These are phyloP conservation scores for Parauchenoglanis ngamensis DNA, from an alignment of 2,797 vertebrate species.

Conservation along the genomic window DNA sequence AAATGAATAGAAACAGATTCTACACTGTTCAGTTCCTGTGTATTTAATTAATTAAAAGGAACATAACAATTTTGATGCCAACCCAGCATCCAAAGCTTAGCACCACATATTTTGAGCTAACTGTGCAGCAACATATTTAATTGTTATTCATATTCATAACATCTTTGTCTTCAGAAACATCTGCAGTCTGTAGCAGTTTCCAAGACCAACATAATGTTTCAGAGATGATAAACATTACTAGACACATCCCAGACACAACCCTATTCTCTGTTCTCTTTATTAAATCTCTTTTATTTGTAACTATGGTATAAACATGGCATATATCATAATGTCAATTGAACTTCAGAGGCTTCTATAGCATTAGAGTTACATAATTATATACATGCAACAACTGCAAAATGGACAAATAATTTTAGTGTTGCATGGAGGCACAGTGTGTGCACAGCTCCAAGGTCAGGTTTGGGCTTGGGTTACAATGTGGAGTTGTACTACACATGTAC, in stretches of 20 bases:
- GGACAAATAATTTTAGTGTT: not conserved
- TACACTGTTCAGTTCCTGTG: not conserved
- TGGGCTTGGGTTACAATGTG: not conserved
- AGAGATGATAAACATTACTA: slow-evolving; percentile 70
- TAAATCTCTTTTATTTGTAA: slow-evolving; percentile 1
- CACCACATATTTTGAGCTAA: slow-evolving; percentile 54
- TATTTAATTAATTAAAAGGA: not conserved
- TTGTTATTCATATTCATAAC: slow-evolving; percentile 64
- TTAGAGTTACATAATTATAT: not conserved
- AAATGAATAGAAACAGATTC: not conserved
- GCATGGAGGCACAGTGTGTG: no score
- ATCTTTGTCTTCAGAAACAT: slow-evolving; percentile 74
- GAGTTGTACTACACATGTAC: not conserved
- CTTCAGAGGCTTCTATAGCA: not conserved
- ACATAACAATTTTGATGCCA: not conserved
- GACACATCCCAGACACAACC: slow-evolving; percentile 43
- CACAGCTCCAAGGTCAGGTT: not conserved
- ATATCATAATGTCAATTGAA: not conserved
- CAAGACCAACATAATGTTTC: slow-evolving; percentile 76
- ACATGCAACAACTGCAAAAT: not conserved
- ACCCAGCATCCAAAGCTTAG: not conserved
- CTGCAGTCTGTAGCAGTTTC: slow-evolving; percentile 70
- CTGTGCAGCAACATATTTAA: slow-evolving; percentile 56
- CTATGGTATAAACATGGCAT: not conserved
- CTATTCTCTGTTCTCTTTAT: slow-evolving; percentile 26